Percentiles rank a stretch among this genome's conserved stretches.
phyloP scores from a whole-genome alignment of 2,113 vertebrate species.

The Aldabrachelys gigantea region DNA sequence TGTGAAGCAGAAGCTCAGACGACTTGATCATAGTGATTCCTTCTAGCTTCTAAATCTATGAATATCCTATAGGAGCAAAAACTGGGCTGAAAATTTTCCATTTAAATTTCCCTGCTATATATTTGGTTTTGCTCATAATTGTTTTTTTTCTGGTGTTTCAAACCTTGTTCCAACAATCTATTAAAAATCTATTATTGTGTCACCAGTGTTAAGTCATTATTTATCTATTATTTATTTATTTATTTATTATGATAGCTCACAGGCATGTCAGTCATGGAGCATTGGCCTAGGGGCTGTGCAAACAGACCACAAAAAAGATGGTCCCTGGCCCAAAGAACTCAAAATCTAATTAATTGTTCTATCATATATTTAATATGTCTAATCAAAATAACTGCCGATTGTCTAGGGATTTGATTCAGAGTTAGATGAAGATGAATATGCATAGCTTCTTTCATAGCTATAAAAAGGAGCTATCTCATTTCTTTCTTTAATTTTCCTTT shows the following conservation, averaged over 20 bases:
- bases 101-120: background rate
- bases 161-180: background rate
- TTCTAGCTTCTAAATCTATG: background rate
- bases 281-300: background rate
- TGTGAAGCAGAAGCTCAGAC: background rate
- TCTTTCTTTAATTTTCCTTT: background rate
- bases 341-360: background rate
- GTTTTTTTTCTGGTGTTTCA: background rate
- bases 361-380: background rate
- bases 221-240: background rate
- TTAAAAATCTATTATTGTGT: background rate
- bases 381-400: background rate
- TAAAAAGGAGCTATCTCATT: background rate
- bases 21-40: background rate
- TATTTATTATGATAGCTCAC: background rate
- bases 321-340: background rate
- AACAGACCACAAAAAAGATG: background rate
- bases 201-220: background rate
- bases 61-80: background rate
- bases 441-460: background rate
- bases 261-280: background rate
- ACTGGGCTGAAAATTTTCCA: background rate
- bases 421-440: background rate
- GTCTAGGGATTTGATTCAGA: no score
- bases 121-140: background rate